These are phyloP conservation scores for Chalcosyrphus nemorum DNA, from an alignment of 2,888 invertebrate genomes.

Conservation along the genomic window DNA sequence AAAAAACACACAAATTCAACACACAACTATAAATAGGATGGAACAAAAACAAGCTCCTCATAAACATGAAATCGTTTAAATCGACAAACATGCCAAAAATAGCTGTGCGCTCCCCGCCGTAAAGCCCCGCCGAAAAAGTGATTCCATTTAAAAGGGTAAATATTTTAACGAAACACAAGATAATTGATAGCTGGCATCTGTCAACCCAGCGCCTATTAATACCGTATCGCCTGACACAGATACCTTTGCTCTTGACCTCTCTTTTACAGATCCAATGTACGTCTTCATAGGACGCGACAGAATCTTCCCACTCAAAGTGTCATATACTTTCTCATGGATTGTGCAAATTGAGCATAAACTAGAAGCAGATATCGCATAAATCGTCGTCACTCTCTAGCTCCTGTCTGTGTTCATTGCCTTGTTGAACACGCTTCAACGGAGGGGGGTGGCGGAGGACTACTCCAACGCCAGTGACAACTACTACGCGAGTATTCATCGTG, in stretches of 20 bases:
- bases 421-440: constrained; percentile 57
- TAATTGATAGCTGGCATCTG: constrained; percentile 56
- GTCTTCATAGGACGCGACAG: constrained; percentile 15
- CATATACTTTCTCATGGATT: constrained; percentile 39
- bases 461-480: constrained; percentile 7
- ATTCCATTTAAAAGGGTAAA: constrained; percentile 36
- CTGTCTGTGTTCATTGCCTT: constrained; percentile 28
- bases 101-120: background rate
- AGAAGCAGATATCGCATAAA: constrained; percentile 57
- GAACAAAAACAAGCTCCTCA: background rate
- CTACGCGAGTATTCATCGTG: constrained; percentile 10
- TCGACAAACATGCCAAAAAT: background rate
- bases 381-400: constrained; percentile 52
- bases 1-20: too few relatives aligned
- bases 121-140: too few relatives aligned
- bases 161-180: constrained; percentile 41
- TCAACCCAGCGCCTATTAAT: constrained; percentile 37
- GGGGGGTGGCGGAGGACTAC: background rate
- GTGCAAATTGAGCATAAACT: constrained; percentile 55
- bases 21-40: constrained; percentile 13
- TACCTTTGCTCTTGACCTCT: constrained; percentile 52
- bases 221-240: constrained; percentile 3
- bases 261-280: constrained; percentile 27
- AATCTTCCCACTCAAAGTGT: background rate
- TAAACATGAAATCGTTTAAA: background rate